phyloP scores from a whole-genome alignment of 2,113 vertebrate species.

The Struthidea cinerea region DNA sequence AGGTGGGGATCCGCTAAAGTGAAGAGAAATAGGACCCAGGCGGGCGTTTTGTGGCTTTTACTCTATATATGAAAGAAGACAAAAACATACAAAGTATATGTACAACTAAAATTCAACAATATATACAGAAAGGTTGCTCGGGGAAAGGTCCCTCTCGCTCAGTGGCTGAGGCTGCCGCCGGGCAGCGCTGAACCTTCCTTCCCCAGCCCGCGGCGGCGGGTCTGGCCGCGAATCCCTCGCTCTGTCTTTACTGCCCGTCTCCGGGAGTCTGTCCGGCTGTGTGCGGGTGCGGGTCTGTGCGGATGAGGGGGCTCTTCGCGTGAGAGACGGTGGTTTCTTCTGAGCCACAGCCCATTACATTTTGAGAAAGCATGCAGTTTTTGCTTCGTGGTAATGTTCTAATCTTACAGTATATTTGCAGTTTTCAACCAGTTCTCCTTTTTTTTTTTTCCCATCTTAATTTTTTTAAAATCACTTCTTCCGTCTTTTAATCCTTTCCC shows the following conservation, averaged over 20 bases:
- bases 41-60: constrained; percentile 86
- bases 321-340: constrained; percentile 23
- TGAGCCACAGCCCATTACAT: constrained; percentile 47
- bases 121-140: constrained; percentile 94
- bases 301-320: neutral
- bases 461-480: neutral
- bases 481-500: neutral
- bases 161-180: neutral
- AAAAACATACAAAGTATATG: constrained; percentile 99
- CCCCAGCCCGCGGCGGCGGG: constrained; percentile 22
- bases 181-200: constrained; percentile 36
- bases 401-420: constrained; percentile 45
- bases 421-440: neutral
- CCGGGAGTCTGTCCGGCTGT: constrained; percentile 26
- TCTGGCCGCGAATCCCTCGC: constrained; percentile 26
- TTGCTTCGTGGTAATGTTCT: constrained; percentile 46
- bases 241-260: constrained; percentile 52
- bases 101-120: constrained; percentile 98
- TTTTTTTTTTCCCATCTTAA: neutral
- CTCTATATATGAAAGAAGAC: constrained; percentile 97
- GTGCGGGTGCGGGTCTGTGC: constrained; percentile 7
- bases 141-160: constrained; percentile 70
- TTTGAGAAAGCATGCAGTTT: constrained; percentile 69
- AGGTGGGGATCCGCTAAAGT: neutral
- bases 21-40: constrained; percentile 72